Conservation (phyloP, 1,140 invertebrate species). For the Pseudachorutes palmiensis region DNA sequence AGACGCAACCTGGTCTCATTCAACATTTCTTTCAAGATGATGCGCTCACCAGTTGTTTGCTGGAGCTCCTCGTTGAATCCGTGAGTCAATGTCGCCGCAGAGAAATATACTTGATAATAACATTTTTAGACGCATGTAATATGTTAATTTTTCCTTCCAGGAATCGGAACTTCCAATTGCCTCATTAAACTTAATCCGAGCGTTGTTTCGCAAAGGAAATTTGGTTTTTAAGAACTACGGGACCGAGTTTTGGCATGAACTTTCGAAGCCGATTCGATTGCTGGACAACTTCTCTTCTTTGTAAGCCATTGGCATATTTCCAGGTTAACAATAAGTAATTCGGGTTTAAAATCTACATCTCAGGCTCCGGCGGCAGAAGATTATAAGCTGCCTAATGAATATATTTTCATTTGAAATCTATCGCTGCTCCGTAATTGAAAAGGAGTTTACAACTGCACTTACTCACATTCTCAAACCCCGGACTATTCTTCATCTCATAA, state of each 20-base stretch:
- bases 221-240: constrained; percentile 17
- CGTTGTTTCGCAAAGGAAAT: constrained; percentile 21
- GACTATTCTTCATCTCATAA: constrained; percentile 4
- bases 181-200: constrained; percentile 21
- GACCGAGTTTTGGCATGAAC: constrained; percentile 14
- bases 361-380: neutral
- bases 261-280: constrained; percentile 22
- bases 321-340: neutral
- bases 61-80: constrained; percentile 24
- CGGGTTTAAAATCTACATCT: neutral
- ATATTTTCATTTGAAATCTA: constrained; percentile 2
- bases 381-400: neutral
- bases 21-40: constrained; percentile 30
- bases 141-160: constrained; percentile 17
- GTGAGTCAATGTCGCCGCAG: constrained; percentile 14
- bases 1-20: constrained; percentile 30
- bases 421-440: neutral
- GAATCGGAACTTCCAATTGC: constrained; percentile 22
- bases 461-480: neutral
- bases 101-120: too few species aligned
- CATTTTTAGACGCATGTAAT: too few species aligned
- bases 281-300: constrained; percentile 3
- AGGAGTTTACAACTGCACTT: neutral
- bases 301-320: neutral
- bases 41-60: constrained; percentile 11